Base-by-base conservation (phyloP, 2,888 invertebrate genomes). In the Chrysolina haemoptera region DNA sequence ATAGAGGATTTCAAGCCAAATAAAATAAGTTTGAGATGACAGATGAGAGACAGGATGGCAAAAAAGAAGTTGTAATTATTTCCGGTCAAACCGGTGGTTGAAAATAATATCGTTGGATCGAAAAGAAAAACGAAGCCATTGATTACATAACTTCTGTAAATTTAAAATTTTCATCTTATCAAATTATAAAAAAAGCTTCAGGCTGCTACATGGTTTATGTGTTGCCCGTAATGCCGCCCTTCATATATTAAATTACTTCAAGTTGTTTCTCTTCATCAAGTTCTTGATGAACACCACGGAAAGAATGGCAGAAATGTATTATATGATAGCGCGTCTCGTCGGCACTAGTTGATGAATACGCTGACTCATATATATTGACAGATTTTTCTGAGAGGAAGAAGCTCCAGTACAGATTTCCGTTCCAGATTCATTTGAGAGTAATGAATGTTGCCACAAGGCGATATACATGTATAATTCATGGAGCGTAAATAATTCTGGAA, bases 391-490 rank as follows among this genome's bases (percentile, higher is more conserved):
- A 46, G 50, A 22, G 27, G 35, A n/a, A n/a, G n/a, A n/a, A 73
- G 62, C 59, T 62, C 35, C 59, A n/a, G 55, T 40, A 59, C 40
- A 6, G n/a, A 62, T 41, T 63, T 67, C 71, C 68, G 68, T 18
- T 48, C 48, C 59, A 59, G 43, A 72, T 68, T 72, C 63, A 69
- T 68, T 59, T 53, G 46, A 59, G 18, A 64, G 50, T 70, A 73
- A 73, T 73, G 68, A 73, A 73, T 73, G 69, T 40, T 12, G 18
- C 69, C 62, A 62, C 62, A 27, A 73, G 66, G 62, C 65, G 40
- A 48, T 67, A 67, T 62, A 20, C 71, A 69, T 68, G 65, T 73
- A 50, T 66, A 66, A 66, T 73, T 73, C 65, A 48, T 43, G 20
- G 43, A 18, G 62, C 14, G 46, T 46, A 62, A 63, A 50, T 63